Base-by-base conservation (phyloP, 2,113 vertebrate genomes). In the Oryzias curvinotus region DNA sequence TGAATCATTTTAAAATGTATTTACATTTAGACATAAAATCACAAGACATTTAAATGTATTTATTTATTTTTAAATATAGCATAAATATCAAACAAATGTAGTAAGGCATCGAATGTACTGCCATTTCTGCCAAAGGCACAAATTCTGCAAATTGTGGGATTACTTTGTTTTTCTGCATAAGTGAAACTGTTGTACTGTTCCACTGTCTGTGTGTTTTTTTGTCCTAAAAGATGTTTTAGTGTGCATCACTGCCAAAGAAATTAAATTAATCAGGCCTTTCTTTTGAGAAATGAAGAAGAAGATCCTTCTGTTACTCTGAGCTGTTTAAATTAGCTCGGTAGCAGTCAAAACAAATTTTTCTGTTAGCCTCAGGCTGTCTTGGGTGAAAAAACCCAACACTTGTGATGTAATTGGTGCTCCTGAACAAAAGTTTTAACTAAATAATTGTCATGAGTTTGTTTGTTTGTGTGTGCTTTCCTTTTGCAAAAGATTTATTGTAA, bases 121-220 rank as follows among this genome's bases (percentile, higher is more conserved):
- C 52, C 21, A 53, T 25, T 48, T 49, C 47, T 64, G 1, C 55
- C 18, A 43, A 57, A 23, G 19, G 41, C 63, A 41, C 57, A 48
- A 41, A 42, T 25, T 54, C 26, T 57, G 18, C 25, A 59, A 23
- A 2, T 12, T 59, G 36, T 49, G 46, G 4, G 19, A 19, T 49
- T 57, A 57, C 26, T 57, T 44, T 56, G 52, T 26, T 66, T 66
- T 61, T 44, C 47, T 56, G 7, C 25, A n/a, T 8, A 66, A 58
- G 15, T 25, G 10, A 49, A 56, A 16, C 45, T 42, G 15, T 58
- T 54, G 10, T 23, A 2, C 3, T 65, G 18, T 55, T 60, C n/a
- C 51, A 18, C 16, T 36, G 23, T 48, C 25, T 43, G 4, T n/a
- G 4, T n/a, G n/a, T 3, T 2, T 36, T 60, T 65, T 15, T 4